phyloP scores from a whole-genome alignment of 2,888 invertebrate genomes.

The Dione vanillae region DNA sequence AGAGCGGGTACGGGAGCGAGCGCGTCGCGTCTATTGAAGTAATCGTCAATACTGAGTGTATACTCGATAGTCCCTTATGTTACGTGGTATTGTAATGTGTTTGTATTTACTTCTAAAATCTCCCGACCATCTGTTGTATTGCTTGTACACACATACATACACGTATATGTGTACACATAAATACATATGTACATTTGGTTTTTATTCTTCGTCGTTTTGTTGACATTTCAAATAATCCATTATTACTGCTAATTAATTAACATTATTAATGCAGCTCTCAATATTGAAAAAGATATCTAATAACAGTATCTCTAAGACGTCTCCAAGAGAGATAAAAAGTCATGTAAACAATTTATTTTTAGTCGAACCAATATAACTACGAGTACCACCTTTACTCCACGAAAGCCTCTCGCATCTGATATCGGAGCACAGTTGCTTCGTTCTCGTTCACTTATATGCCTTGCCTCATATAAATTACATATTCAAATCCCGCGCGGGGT shows the following conservation, averaged over 20 bases:
- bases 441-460: not conserved
- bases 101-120: slow-evolving; percentile 7
- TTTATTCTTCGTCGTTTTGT: not conserved
- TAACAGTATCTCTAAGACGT: too few species aligned
- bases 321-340: too few species aligned
- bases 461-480: slow-evolving; percentile 18
- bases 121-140: slow-evolving; percentile 2
- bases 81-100: slow-evolving; percentile 16
- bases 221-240: too few species aligned
- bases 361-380: too few species aligned
- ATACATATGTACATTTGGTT: too few species aligned
- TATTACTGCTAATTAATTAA: too few species aligned
- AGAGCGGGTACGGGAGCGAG: not conserved
- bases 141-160: too few species aligned
- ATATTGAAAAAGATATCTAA: too few species aligned
- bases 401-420: not conserved
- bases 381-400: not conserved
- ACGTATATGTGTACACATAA: too few species aligned
- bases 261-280: too few species aligned
- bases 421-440: slow-evolving; percentile 2
- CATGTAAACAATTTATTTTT: too few species aligned
- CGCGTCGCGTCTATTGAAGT: not conserved
- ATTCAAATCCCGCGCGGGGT: slow-evolving; percentile 24
- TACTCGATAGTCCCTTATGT: not conserved
- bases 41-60: not conserved